These are phyloP conservation scores for Aptenodytes patagonicus DNA, from an alignment of 2,113 vertebrate genomes.

Conservation along the genomic window DNA sequence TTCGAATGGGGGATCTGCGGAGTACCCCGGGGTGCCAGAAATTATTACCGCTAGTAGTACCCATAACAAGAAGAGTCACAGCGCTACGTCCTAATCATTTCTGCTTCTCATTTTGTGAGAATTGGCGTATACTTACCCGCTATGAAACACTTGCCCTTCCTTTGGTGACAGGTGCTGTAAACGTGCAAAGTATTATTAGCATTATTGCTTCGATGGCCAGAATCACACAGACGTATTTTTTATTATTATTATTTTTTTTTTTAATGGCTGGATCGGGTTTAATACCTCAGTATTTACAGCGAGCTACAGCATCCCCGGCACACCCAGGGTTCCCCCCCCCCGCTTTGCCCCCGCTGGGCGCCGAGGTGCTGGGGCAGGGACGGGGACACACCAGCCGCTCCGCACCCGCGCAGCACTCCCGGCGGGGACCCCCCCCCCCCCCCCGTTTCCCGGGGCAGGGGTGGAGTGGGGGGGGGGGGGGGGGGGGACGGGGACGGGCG, in stretches of 20 bases:
- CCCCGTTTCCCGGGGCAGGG: too few relatives aligned
- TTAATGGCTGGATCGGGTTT: neutral
- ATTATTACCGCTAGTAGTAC: fast-evolving
- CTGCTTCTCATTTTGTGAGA: neutral
- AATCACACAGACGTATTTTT: neutral
- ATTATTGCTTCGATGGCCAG: too few relatives aligned
- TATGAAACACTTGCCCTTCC: neutral
- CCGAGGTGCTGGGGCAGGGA: neutral
- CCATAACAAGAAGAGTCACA: fast-evolving
- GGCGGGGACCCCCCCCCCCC: too few relatives aligned
- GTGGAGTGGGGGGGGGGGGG: too few relatives aligned
- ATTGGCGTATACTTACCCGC: neutral
- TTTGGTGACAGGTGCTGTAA: neutral
- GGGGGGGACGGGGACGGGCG: too few relatives aligned
- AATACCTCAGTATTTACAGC: neutral
- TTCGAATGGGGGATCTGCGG: fast-evolving
- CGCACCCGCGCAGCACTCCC: neutral
- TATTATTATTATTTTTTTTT: neutral
- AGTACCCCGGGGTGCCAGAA: neutral
- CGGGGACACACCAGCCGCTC: neutral
- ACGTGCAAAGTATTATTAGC: neutral
- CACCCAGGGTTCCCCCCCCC: neutral
- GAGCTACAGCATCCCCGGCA: neutral
- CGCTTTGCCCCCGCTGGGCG: neutral
- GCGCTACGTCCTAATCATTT: fast-evolving